These are phyloP conservation scores for Hypotaenidia okinawae DNA, from an alignment of 2,797 vertebrate genomes.

Conservation along the genomic window DNA sequence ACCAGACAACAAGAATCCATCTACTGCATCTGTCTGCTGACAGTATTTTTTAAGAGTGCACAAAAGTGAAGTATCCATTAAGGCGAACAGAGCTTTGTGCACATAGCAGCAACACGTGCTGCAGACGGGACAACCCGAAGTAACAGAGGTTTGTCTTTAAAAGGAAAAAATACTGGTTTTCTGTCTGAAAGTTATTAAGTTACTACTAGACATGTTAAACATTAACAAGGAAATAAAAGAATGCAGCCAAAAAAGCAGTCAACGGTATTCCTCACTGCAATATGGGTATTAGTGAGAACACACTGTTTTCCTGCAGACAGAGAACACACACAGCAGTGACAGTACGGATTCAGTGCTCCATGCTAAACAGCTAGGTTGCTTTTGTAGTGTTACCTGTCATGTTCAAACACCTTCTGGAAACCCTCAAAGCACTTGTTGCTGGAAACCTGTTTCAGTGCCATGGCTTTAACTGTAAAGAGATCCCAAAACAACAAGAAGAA, in stretches of 20 bases:
- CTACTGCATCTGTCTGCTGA: neutral
- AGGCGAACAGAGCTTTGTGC: neutral
- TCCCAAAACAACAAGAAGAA: neutral
- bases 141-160: neutral
- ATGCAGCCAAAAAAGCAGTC: neutral
- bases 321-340: neutral
- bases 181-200: neutral
- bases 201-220: neutral
- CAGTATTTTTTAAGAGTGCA: neutral
- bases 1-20: neutral
- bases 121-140: neutral
- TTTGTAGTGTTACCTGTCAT: conserved; percentile 85
- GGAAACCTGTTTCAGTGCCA: conserved; percentile 92
- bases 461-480: conserved; percentile 58
- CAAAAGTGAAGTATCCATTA: rapidly evolving
- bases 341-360: neutral
- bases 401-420: conserved; percentile 96
- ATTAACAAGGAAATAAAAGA: conserved; percentile 4
- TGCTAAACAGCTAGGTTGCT: neutral
- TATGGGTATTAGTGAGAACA: neutral
- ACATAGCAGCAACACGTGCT: neutral
- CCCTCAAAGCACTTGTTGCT: conserved; percentile 92
- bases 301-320: neutral
- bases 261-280: neutral
- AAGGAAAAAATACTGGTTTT: neutral